A percentile compares a stretch with the other conserved stretches of the same genome.
Evolutionary conservation across 2,888 invertebrate species (phyloP).

Genomic region (Girardia tigrina): DNA sequence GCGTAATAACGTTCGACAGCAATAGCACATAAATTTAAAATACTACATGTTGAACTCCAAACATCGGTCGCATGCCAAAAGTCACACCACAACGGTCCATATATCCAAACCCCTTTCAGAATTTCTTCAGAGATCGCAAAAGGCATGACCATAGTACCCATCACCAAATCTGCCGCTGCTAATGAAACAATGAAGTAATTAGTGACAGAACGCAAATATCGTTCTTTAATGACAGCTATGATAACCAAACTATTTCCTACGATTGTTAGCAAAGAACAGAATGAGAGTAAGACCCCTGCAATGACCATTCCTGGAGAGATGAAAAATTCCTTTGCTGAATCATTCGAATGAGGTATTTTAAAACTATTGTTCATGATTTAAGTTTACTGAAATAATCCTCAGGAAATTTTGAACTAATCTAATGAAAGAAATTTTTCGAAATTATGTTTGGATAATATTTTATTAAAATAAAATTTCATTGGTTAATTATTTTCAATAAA

Average conservation of each 20-base stretch:
- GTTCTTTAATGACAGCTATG: constrained; percentile 35
- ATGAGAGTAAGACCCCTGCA: background rate
- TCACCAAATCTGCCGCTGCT: constrained; percentile 36
- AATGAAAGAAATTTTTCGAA: no score
- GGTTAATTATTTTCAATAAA: no score
- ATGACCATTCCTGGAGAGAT: background rate
- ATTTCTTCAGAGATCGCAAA: constrained; percentile 40
- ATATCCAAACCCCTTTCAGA: constrained; percentile 60
- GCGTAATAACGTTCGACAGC: constrained; percentile 94
- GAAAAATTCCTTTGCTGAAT: background rate
- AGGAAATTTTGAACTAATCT: no score
- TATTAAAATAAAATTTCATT: no score
- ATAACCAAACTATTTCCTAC: constrained; percentile 36
- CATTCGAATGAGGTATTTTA: no score
- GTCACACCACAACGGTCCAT: constrained; percentile 87
- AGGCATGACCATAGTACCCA: constrained; percentile 37
- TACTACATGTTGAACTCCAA: constrained; percentile 87
- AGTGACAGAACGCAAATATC: constrained; percentile 34
- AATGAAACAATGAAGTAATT: constrained; percentile 37
- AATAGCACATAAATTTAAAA: constrained; percentile 88
- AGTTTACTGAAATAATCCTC: no score
- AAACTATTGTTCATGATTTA: no score
- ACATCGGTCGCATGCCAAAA: constrained; percentile 92
- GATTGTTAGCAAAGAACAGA: constrained; percentile 27
- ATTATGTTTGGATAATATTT: no score